Percentiles rank a stretch among this genome's conserved stretches.
Conservation (phyloP, 2,113 vertebrate species). For the Pelecanus crispus region DNA sequence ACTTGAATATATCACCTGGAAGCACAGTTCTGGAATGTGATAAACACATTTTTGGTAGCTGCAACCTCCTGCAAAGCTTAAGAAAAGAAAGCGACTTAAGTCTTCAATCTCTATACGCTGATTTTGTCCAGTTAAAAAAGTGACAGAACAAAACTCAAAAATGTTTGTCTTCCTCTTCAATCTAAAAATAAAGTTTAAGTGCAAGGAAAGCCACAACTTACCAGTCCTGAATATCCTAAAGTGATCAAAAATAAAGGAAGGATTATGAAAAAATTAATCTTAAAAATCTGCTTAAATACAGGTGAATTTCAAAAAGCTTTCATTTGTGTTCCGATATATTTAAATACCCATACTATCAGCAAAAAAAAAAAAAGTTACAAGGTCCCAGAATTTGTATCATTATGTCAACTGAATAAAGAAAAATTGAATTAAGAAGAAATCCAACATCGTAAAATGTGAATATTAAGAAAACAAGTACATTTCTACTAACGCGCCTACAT, state of each 20-base stretch:
- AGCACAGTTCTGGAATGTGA: background rate
- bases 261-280: background rate
- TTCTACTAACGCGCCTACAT: background rate
- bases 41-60: background rate
- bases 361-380: background rate
- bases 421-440: background rate
- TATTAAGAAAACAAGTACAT: background rate
- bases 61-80: background rate
- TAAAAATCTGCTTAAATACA: background rate
- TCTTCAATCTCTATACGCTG: background rate
- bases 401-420: background rate
- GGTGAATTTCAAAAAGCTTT: background rate
- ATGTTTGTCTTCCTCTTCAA: background rate
- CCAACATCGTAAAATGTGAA: background rate
- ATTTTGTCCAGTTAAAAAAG: background rate
- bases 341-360: background rate
- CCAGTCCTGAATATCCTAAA: background rate
- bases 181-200: background rate
- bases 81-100: background rate
- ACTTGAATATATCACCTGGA: background rate
- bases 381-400: background rate
- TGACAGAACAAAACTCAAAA: background rate
- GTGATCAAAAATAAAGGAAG: background rate
- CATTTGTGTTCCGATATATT: background rate
- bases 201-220: background rate